phyloP scores from a whole-genome alignment of 2,888 invertebrate species.

The Noctua pronuba region DNA sequence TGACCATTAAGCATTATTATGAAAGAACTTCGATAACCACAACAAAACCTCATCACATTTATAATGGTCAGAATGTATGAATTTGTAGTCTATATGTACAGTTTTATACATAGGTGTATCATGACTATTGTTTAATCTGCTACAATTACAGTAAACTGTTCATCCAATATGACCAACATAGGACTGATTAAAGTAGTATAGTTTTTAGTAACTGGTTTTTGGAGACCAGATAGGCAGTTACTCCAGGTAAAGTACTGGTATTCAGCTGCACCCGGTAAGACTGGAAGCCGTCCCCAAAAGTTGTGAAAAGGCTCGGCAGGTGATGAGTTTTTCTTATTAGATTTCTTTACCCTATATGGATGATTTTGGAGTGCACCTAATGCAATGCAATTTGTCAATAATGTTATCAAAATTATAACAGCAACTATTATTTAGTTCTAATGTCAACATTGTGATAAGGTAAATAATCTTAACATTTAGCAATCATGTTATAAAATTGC shows the following conservation, averaged over 20 bases:
- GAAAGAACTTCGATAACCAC: slow-evolving; percentile 6
- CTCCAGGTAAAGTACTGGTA: not conserved
- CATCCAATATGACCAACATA: not conserved
- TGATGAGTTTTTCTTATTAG: not conserved
- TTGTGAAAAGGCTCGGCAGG: not conserved
- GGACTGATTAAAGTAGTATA: not conserved
- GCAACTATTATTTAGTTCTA: not conserved
- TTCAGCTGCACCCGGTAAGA: not conserved
- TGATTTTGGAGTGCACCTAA: not conserved
- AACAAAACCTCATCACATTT: not conserved
- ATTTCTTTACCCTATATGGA: not conserved
- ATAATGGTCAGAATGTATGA: not conserved
- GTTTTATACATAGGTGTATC: not conserved
- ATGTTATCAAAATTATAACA: slow-evolving; percentile 15
- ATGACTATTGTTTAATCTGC: slow-evolving; percentile 5
- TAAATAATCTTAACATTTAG: slow-evolving; percentile 12
- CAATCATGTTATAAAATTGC: slow-evolving; percentile 27
- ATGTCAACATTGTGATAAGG: slow-evolving; percentile 18
- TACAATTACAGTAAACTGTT: not conserved
- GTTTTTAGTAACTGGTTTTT: not conserved
- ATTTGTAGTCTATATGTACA: slow-evolving; percentile 1
- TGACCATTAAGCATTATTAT: slow-evolving; percentile 2
- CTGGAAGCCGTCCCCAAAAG: not conserved
- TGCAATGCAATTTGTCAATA: not conserved
- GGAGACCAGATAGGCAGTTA: not conserved